Evolutionary conservation across 2,797 vertebrate genomes (phyloP).

Genomic region (Galaxias olidus): DNA sequence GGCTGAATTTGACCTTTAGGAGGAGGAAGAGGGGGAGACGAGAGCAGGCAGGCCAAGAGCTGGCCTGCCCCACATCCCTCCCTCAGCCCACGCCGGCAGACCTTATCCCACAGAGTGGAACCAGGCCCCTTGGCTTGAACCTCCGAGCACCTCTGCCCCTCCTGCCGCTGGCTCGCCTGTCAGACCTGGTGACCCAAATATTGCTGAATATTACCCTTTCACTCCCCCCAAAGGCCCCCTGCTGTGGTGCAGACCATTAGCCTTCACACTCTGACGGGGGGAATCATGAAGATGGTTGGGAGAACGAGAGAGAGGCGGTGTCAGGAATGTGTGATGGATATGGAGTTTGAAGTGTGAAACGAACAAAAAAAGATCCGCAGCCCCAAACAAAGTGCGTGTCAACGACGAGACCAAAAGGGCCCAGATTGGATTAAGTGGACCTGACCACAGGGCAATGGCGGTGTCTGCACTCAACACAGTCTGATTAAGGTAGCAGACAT

Average conservation of each 20-base stretch:
- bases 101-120: too few relatives aligned
- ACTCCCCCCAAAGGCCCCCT: conserved; percentile 7
- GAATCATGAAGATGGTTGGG: too few relatives aligned
- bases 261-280: too few relatives aligned
- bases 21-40: neutral
- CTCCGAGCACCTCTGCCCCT: too few relatives aligned
- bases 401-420: conserved; percentile 23
- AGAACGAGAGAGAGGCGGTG: neutral
- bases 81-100: conserved; percentile 1
- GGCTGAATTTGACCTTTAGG: neutral
- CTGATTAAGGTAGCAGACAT: conserved; percentile 20
- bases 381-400: conserved; percentile 27
- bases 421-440: conserved; percentile 44
- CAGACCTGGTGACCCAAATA: conserved; percentile 56
- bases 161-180: conserved; percentile 22
- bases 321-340: neutral
- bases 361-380: neutral
- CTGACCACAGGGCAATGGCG: conserved; percentile 30
- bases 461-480: conserved; percentile 35
- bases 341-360: neutral
- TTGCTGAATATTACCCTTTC: conserved; percentile 15
- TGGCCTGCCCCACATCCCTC: conserved; percentile 3
- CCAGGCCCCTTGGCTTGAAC: too few relatives aligned
- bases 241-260: neutral
- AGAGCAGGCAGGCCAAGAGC: conserved; percentile 11